Conservation (phyloP, 1,140 invertebrate genomes). For the Drosophila albomicans region DNA sequence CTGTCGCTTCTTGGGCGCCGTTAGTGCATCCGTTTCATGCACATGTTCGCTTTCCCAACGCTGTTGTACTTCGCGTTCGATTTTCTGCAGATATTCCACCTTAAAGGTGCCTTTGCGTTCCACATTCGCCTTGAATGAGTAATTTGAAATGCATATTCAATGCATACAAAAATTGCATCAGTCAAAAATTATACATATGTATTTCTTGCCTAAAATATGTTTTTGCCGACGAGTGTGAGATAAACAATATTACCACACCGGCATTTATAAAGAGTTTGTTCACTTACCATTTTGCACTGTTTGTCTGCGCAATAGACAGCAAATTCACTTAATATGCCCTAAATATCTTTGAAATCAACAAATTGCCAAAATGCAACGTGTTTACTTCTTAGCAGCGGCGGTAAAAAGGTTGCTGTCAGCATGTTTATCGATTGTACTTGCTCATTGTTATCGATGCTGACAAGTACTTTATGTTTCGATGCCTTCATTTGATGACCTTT, state of each 20-base stretch:
- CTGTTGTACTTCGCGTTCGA: slow-evolving; percentile 93
- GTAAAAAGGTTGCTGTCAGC: slow-evolving; percentile 30
- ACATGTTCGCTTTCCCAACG: slow-evolving; percentile 93
- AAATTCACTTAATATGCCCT: slow-evolving; percentile 24
- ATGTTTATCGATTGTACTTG: not conserved
- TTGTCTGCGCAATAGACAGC: not conserved
- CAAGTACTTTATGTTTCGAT: no score
- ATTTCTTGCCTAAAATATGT: not conserved
- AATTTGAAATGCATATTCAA: slow-evolving; percentile 9
- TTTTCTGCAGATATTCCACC: slow-evolving; percentile 94
- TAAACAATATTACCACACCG: not conserved
- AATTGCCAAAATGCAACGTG: slow-evolving; percentile 70
- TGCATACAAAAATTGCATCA: slow-evolving; percentile 40
- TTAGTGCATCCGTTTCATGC: slow-evolving; percentile 93
- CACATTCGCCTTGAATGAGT: slow-evolving; percentile 62
- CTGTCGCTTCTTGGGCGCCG: slow-evolving; percentile 85
- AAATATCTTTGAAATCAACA: slow-evolving; percentile 20
- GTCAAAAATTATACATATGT: not conserved
- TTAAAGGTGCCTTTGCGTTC: slow-evolving; percentile 97
- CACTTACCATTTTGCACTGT: slow-evolving; percentile 55
- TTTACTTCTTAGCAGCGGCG: slow-evolving; percentile 58
- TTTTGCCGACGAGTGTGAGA: not conserved
- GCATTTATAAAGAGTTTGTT: not conserved
- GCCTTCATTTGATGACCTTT: no score
- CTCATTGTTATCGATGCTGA: slow-evolving; percentile 13